Evolutionary conservation across 2,113 vertebrate species (phyloP).

Genomic region (Pandion haliaetus): DNA sequence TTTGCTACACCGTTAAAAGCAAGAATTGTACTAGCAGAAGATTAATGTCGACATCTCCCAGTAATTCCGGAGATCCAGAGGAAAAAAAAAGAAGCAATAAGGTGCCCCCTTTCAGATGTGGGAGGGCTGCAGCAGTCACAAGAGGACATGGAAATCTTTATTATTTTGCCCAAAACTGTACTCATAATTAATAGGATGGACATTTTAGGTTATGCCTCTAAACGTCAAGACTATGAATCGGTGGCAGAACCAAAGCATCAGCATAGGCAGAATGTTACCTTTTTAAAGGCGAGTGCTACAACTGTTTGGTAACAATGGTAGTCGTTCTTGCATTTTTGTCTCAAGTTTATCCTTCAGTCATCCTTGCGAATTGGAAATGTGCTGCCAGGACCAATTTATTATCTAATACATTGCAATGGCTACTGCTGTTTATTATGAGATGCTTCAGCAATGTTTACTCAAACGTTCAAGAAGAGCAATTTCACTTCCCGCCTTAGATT

Average conservation of each 20-base stretch:
- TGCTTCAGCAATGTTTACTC: background rate
- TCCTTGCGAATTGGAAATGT: background rate
- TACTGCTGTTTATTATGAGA: background rate
- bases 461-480: background rate
- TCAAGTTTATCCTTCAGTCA: slow-evolving; percentile 1
- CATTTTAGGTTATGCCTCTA: background rate
- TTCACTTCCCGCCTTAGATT: background rate
- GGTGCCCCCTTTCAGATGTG: background rate
- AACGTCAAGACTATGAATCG: background rate
- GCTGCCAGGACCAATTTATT: slow-evolving; percentile 22
- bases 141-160: background rate
- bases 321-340: background rate
- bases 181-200: background rate
- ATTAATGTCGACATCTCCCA: background rate
- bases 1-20: background rate
- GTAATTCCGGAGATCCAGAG: background rate
- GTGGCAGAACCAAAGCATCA: background rate
- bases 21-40: background rate
- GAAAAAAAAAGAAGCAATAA: background rate
- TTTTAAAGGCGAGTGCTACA: background rate
- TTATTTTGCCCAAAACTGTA: background rate
- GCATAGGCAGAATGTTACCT: background rate
- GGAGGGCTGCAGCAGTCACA: background rate
- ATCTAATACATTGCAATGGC: background rate
- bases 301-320: background rate